phyloP scores from a whole-genome alignment of 53 echinoderm and acorn worm species.

The Crossaster papposus region DNA sequence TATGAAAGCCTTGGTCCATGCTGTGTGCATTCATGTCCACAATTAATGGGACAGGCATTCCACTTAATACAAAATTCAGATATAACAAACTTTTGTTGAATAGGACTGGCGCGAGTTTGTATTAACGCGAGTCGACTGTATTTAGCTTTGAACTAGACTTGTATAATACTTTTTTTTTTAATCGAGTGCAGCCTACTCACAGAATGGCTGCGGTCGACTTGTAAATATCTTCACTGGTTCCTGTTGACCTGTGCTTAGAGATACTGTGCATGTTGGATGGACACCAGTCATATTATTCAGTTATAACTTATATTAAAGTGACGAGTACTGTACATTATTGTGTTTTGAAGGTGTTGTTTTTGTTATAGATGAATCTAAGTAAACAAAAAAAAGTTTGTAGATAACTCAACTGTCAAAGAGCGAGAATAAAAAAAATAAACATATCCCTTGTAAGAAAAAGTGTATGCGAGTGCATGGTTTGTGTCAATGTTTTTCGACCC shows the following conservation, averaged over 20 bases:
- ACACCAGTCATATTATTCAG: constrained; percentile 51
- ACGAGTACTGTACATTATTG: constrained; percentile 60
- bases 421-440: constrained; percentile 47
- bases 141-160: neutral
- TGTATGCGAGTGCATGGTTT: neutral
- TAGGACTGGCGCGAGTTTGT: too few relatives aligned
- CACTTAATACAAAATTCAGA: too few relatives aligned
- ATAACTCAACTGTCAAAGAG: constrained; percentile 56
- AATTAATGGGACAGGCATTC: too few relatives aligned
- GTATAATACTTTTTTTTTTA: neutral
- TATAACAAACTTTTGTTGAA: too few relatives aligned
- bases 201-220: constrained; percentile 15
- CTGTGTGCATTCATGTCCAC: too few relatives aligned
- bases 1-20: too few relatives aligned
- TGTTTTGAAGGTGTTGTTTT: constrained; percentile 63
- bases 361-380: constrained; percentile 58
- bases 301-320: constrained; percentile 58
- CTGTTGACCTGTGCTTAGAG: constrained; percentile 42
- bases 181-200: neutral
- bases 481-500: neutral
- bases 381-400: constrained; percentile 51
- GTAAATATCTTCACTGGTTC: constrained; percentile 63
- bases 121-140: too few relatives aligned
- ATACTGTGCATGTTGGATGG: constrained; percentile 37
- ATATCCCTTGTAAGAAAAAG: constrained; percentile 60